Percentiles rank a stretch among this genome's conserved stretches.
These are phyloP conservation scores for Anoura caudifer DNA, from an alignment of 2,113 vertebrate genomes.

Conservation along the genomic window DNA sequence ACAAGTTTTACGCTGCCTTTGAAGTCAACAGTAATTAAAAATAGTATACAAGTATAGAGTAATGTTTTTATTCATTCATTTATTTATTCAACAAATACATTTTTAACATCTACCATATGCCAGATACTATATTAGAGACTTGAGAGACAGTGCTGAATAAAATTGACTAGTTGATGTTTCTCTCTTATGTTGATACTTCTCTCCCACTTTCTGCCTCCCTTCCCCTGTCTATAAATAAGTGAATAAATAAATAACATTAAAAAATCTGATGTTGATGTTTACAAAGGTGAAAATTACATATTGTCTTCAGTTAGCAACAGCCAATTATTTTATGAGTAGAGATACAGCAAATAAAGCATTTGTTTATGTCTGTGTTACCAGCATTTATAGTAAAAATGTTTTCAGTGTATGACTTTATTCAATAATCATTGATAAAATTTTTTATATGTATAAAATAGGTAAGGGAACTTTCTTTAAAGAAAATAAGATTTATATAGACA, in stretches of 20 bases:
- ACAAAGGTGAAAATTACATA: not conserved
- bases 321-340: not conserved
- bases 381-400: conserved; percentile 18
- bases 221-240: no score
- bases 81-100: not conserved
- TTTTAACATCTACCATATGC: not conserved
- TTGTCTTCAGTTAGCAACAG: not conserved
- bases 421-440: not conserved
- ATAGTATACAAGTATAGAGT: not conserved
- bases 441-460: not conserved
- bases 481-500: conserved; percentile 8
- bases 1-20: not conserved
- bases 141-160: not conserved
- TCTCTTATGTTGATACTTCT: no score
- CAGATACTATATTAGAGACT: not conserved
- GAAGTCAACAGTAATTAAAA: conserved; percentile 3
- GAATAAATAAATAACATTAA: not conserved
- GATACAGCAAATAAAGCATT: not conserved
- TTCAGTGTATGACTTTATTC: not conserved
- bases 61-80: not conserved
- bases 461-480: not conserved
- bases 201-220: no score
- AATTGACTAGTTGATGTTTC: not conserved
- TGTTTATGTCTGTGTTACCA: not conserved
- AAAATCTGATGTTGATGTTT: not conserved